A percentile compares a stretch with the other conserved stretches of the same genome.
Conservation (phyloP, 1,140 invertebrate species). For the Popillia japonica region DNA sequence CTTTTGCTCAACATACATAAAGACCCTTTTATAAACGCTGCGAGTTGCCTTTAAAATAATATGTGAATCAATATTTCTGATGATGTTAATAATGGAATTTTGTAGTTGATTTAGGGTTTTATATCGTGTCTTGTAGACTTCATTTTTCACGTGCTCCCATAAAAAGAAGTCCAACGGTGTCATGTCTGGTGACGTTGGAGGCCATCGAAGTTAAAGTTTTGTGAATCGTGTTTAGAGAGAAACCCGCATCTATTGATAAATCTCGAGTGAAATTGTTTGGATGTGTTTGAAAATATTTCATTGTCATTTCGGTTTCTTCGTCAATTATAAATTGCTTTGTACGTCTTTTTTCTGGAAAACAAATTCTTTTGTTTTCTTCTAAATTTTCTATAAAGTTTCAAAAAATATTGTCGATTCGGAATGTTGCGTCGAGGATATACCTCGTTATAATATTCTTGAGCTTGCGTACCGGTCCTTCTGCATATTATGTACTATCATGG, state of each 20-base stretch:
- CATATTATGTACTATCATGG: neutral
- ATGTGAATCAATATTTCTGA: slow-evolving; percentile 2
- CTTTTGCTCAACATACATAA: neutral
- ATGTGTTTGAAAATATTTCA: neutral
- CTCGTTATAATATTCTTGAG: neutral
- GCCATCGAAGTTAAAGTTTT: neutral
- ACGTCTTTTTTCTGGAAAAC: neutral
- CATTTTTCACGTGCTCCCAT: neutral
- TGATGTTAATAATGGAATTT: neutral
- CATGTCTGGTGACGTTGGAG: neutral
- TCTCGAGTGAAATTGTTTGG: too few relatives aligned
- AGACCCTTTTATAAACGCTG: neutral
- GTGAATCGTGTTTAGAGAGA: neutral
- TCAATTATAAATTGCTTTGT: neutral
- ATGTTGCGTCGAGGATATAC: neutral
- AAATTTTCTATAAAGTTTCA: too few relatives aligned
- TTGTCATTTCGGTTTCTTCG: neutral
- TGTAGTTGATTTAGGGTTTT: neutral
- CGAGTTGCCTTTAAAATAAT: slow-evolving; percentile 1
- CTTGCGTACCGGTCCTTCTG: neutral
- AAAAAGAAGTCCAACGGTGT: neutral
- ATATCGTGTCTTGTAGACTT: slow-evolving; percentile 3
- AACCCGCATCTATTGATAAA: too few relatives aligned
- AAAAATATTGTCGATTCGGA: neutral
- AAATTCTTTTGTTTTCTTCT: neutral